phyloP scores from a whole-genome alignment of 1,140 invertebrate species.

The Trissolcus basalis region DNA sequence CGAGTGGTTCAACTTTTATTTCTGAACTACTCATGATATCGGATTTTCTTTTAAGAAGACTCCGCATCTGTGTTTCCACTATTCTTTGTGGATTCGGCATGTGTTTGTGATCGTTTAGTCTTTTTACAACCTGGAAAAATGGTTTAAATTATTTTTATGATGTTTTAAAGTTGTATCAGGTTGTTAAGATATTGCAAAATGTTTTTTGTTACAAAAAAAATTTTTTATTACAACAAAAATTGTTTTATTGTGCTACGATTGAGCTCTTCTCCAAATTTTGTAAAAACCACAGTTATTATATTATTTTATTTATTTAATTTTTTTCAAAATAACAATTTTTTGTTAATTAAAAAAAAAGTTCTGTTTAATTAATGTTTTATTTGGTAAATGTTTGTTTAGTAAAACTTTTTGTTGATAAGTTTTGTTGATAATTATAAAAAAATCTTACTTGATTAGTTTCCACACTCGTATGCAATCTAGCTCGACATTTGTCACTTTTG shows the following conservation, averaged over 20 bases:
- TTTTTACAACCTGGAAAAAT: constrained; percentile 30
- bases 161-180: background rate
- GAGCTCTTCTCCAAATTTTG: too few species aligned
- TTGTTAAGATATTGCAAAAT: too few species aligned
- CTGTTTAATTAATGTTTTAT: too few species aligned
- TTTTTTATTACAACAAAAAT: too few species aligned
- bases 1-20: constrained; percentile 23
- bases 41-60: constrained; percentile 23
- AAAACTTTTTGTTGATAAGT: background rate
- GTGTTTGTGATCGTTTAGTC: constrained; percentile 29
- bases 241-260: too few species aligned
- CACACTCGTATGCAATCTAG: constrained; percentile 41
- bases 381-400: background rate
- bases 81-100: constrained; percentile 32
- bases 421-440: background rate
- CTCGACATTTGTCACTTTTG: constrained; percentile 40
- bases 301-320: too few species aligned
- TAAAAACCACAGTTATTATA: too few species aligned
- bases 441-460: constrained; percentile 35
- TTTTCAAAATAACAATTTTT: too few species aligned
- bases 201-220: too few species aligned
- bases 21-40: constrained; percentile 9
- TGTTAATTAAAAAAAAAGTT: too few species aligned
- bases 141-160: constrained; percentile 1
- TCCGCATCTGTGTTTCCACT: constrained; percentile 17